phyloP scores from a whole-genome alignment of 2,113 vertebrate genomes.

The Atherinomorus stipes region DNA sequence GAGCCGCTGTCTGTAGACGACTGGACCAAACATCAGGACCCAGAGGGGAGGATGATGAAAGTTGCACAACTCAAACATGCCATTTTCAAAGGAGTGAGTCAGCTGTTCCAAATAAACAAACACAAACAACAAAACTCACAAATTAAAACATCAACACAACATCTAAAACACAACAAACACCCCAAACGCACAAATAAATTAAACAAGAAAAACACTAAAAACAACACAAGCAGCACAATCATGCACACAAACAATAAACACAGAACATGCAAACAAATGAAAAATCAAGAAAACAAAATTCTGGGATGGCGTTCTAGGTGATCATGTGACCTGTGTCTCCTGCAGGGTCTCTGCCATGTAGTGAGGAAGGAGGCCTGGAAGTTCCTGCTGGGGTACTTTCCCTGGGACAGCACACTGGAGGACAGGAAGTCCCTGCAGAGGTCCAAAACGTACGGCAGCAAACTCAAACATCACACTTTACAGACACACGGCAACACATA shows the following conservation, averaged over 20 bases:
- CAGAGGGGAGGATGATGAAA: conserved; percentile 88
- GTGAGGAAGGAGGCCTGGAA: conserved; percentile 95
- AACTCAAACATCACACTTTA: neutral
- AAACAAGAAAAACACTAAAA: too few species aligned
- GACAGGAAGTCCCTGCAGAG: conserved; percentile 89
- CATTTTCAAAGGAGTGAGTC: conserved; percentile 93
- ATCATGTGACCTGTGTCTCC: neutral
- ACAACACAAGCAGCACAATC: too few species aligned
- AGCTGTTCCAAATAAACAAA: too few species aligned
- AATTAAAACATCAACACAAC: too few species aligned
- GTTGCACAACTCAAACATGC: conserved; percentile 84
- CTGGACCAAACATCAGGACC: conserved; percentile 89
- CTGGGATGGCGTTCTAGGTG: too few species aligned
- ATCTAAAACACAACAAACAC: too few species aligned
- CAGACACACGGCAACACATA: neutral
- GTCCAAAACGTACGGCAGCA: conserved; percentile 86
- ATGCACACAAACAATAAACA: too few species aligned
- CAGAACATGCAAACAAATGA: too few species aligned
- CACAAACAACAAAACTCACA: too few species aligned
- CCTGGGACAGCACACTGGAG: conserved; percentile 93
- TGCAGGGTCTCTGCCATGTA: conserved; percentile 90
- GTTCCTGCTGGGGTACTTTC: conserved; percentile 93
- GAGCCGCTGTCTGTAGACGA: conserved; percentile 88
- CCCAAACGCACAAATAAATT: too few species aligned
- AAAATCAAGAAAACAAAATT: neutral